These are phyloP conservation scores for Lepus americanus DNA, from an alignment of 2,113 vertebrate genomes.

Conservation along the genomic window DNA sequence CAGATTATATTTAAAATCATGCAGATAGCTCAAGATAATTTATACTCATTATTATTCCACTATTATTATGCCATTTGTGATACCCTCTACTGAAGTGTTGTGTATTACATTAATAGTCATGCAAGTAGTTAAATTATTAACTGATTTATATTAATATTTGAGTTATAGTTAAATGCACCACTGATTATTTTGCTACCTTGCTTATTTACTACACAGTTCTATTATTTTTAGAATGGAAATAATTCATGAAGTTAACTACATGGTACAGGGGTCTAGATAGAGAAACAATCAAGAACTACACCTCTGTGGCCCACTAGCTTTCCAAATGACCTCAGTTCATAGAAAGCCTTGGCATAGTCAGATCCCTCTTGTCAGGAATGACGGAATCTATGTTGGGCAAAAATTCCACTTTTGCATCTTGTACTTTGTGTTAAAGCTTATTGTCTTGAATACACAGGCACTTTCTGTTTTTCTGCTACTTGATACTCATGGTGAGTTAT, in stretches of 20 bases:
- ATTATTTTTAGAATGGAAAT: background rate
- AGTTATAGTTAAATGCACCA: background rate
- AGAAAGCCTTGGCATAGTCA: background rate
- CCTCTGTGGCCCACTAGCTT: background rate
- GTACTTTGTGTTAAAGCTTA: background rate
- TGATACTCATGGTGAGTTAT: background rate
- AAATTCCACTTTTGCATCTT: background rate
- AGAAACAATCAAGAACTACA: rapidly evolving
- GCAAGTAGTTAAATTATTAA: background rate
- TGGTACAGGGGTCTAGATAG: rapidly evolving
- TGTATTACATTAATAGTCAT: background rate
- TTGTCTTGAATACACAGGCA: background rate
- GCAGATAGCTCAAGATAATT: background rate
- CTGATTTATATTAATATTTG: background rate
- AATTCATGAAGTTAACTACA: no score
- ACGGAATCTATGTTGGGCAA: background rate
- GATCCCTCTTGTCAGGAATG: background rate
- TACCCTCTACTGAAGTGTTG: rapidly evolving
- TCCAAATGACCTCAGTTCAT: background rate
- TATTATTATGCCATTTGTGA: background rate
- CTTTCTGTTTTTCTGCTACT: background rate
- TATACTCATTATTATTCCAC: background rate
- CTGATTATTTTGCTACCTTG: background rate
- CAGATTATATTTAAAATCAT: background rate
- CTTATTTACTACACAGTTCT: background rate